These are phyloP conservation scores for Thyatira batis DNA, from an alignment of 2,888 invertebrate species.

Conservation along the genomic window DNA sequence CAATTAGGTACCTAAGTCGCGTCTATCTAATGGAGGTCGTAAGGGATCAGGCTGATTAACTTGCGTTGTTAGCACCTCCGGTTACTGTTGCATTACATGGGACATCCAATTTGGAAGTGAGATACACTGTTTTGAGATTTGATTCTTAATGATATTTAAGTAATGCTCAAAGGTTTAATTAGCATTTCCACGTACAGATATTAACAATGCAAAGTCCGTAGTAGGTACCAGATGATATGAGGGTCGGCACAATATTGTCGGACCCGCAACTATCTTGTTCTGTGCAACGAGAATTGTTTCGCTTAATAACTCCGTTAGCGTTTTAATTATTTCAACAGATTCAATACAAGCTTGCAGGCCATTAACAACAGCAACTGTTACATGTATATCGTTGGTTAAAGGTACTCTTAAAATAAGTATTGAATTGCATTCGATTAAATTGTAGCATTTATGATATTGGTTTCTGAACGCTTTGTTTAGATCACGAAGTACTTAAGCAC, in stretches of 20 bases:
- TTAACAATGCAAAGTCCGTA: neutral
- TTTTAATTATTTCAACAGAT: slow-evolving; percentile 61
- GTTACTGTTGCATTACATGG: slow-evolving; percentile 32
- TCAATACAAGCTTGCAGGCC: slow-evolving; percentile 38
- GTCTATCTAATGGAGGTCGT: slow-evolving; percentile 74
- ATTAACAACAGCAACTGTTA: slow-evolving; percentile 32
- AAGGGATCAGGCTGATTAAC: slow-evolving; percentile 76
- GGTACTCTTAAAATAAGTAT: neutral
- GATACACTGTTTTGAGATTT: slow-evolving; percentile 32
- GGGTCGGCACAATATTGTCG: slow-evolving; percentile 14
- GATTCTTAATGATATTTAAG: slow-evolving; percentile 34
- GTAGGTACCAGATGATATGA: neutral
- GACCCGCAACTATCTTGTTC: slow-evolving; percentile 67
- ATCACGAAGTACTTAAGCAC: no score
- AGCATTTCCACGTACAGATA: neutral
- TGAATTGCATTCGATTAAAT: neutral
- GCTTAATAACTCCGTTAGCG: slow-evolving; percentile 61
- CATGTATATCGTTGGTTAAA: slow-evolving; percentile 7
- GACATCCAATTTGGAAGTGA: slow-evolving; percentile 7
- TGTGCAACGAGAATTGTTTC: slow-evolving; percentile 52
- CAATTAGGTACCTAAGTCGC: slow-evolving; percentile 75
- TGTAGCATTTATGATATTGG: neutral
- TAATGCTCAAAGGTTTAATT: neutral
- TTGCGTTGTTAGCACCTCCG: slow-evolving; percentile 68
- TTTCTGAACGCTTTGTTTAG: neutral